These are phyloP conservation scores for Coleophora flavipennella DNA, from an alignment of 2,888 invertebrate species.

Conservation along the genomic window DNA sequence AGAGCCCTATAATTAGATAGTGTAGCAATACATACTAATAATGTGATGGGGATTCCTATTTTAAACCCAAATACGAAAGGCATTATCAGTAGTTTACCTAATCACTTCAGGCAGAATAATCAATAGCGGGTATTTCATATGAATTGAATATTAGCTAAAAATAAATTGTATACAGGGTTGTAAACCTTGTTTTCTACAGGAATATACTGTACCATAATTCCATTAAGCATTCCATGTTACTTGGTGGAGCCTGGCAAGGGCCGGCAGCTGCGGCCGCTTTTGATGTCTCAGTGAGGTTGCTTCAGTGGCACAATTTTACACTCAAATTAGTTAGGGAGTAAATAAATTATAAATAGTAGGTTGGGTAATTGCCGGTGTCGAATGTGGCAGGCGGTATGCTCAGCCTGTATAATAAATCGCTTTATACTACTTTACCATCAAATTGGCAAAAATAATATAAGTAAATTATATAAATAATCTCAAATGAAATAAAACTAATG, in stretches of 20 bases:
- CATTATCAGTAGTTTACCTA: conserved; percentile 28
- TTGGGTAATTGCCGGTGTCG: conserved; percentile 38
- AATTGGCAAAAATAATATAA: no score
- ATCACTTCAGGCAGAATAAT: conserved; percentile 32
- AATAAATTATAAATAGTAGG: conserved; percentile 61
- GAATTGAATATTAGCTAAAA: conserved; percentile 42
- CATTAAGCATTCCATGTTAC: conserved; percentile 30
- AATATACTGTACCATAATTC: conserved; percentile 39
- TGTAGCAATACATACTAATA: conserved; percentile 30
- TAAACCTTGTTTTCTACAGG: conserved; percentile 45
- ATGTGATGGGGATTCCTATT: conserved; percentile 43
- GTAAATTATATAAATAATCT: no score
- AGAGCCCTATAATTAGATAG: conserved; percentile 34
- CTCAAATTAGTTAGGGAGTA: conserved; percentile 61
- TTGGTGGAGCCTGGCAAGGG: conserved; percentile 18
- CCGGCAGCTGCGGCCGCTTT: conserved; percentile 31
- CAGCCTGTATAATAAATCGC: no score
- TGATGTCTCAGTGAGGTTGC: conserved; percentile 47
- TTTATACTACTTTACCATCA: no score
- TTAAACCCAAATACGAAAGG: conserved; percentile 38
- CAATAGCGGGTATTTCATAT: conserved; percentile 48
- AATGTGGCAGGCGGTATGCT: conserved; percentile 12
- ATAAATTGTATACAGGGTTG: conserved; percentile 46
- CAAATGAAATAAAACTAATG: no score
- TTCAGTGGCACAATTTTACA: conserved; percentile 67